These are phyloP conservation scores for Eulithis testata DNA, from an alignment of 2,888 invertebrate species.

Conservation along the genomic window DNA sequence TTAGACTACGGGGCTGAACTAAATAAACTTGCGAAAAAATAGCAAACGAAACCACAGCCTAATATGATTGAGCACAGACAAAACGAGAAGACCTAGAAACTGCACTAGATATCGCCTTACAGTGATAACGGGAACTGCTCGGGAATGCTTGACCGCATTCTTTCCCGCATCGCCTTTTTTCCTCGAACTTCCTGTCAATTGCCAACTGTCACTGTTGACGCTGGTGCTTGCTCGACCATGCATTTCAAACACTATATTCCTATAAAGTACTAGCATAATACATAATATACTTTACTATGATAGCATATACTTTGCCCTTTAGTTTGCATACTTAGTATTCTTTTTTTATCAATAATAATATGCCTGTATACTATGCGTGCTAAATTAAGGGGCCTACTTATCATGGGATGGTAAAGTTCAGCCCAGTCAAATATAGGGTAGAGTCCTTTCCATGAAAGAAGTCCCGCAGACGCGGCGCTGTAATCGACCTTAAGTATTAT, in stretches of 20 bases:
- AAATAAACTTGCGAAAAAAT: background rate
- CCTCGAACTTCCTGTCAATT: slow-evolving; percentile 27
- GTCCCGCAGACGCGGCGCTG: too few relatives aligned
- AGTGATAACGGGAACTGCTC: slow-evolving; percentile 30
- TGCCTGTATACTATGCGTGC: too few relatives aligned
- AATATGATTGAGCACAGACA: slow-evolving; percentile 12
- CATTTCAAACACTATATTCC: slow-evolving; percentile 3
- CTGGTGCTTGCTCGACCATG: slow-evolving; percentile 7
- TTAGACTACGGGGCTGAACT: too few relatives aligned
- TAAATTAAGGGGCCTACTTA: too few relatives aligned
- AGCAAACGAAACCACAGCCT: background rate
- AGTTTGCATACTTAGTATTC: too few relatives aligned
- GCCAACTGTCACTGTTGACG: slow-evolving; percentile 9
- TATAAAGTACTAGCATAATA: background rate
- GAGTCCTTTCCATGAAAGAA: too few relatives aligned
- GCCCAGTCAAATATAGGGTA: background rate
- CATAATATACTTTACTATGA: too few relatives aligned
- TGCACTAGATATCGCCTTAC: slow-evolving; percentile 22
- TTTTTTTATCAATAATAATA: too few relatives aligned
- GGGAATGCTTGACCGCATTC: slow-evolving; percentile 34
- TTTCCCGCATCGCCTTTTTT: slow-evolving; percentile 28
- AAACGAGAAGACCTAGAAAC: slow-evolving; percentile 31
- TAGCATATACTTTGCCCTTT: background rate
- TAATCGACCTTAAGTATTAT: too few relatives aligned
- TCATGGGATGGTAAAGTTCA: background rate